Evolutionary conservation across 2,113 vertebrate species (phyloP).

Genomic region (Rhinoderma darwinii): DNA sequence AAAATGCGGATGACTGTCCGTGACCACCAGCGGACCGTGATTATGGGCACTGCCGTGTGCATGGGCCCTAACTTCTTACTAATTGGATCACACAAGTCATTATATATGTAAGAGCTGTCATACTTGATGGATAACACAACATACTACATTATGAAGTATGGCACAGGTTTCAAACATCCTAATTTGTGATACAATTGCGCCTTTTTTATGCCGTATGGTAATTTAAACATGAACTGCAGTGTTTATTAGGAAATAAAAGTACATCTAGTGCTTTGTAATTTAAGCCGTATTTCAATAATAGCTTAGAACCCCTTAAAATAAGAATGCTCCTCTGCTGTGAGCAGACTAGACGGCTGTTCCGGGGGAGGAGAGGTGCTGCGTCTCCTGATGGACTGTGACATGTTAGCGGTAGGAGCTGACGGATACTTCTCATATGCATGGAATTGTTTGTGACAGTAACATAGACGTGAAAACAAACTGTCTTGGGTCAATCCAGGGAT

Average conservation of each 20-base stretch:
- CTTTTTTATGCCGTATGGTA: background rate
- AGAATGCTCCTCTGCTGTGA: background rate
- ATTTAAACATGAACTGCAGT: background rate
- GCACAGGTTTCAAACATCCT: background rate
- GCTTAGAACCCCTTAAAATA: background rate
- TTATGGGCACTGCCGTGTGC: too few relatives aligned
- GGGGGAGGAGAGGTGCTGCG: background rate
- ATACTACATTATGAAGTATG: too few relatives aligned
- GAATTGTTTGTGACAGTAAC: slow-evolving; percentile 17
- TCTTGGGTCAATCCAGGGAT: slow-evolving; percentile 29
- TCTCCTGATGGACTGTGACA: slow-evolving; percentile 13
- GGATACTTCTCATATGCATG: background rate
- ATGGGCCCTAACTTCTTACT: too few relatives aligned
- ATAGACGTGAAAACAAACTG: slow-evolving; percentile 8
- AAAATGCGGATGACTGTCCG: too few relatives aligned
- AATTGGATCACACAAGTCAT: too few relatives aligned
- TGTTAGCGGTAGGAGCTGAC: slow-evolving; percentile 16
- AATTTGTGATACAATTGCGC: background rate
- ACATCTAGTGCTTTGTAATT: background rate
- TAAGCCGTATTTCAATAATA: background rate
- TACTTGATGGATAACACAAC: too few relatives aligned
- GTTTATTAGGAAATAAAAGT: background rate
- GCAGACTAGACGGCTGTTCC: background rate
- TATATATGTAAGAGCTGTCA: too few relatives aligned
- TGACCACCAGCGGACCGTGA: too few relatives aligned